Base-by-base conservation (phyloP, 2,888 invertebrate genomes). In the Netelia inedita region DNA sequence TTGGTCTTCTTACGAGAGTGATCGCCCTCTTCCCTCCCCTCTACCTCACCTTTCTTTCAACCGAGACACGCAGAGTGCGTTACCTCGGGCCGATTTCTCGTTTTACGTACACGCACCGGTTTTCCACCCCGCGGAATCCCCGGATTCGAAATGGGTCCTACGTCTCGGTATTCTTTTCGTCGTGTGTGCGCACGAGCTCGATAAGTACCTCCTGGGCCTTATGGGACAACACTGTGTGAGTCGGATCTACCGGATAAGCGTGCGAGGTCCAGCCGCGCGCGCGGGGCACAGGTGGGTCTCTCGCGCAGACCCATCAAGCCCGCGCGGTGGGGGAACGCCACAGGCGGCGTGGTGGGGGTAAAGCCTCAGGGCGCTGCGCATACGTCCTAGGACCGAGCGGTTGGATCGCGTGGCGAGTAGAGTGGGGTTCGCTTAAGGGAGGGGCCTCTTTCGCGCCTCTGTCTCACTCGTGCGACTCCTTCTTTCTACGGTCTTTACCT, bases 181-280 rank as follows among this genome's bases (percentile, higher is more conserved):
- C 71, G 89, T 66, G 86, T 85, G 88, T 87, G 88, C 86, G 2
- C 28, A 16, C 50, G 61, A n/a, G 88, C 87, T 89, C 89, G 88
- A 85, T 87, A 89, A 89, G 89, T 88, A 87, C 88, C 85, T 87
- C 88, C 86, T 88, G 89, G 89, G 89, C 90, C 90, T 91, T 90
- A 89, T 89, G 88, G 28, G 88, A 88, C 89, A 89, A 83, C 57
- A 87, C 87, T 89, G 89, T 86, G 87, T 73, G 66, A 88, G 89
- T 88, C 87, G 89, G 88, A 90, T 90, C 89, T 35, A 88, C 87
- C 89, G 87, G 89, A 89, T 89, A 89, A 91, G 89, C 90, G 88
- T 91, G 91, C 89, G 89, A 43, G 89, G 88, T 91, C 91, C 91
- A 91, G 90, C 90, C 89, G 88, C 87, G 75, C 71, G 79, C 73